Conservation (phyloP, 2,113 vertebrate species). For the Lepidothrix coronata region DNA sequence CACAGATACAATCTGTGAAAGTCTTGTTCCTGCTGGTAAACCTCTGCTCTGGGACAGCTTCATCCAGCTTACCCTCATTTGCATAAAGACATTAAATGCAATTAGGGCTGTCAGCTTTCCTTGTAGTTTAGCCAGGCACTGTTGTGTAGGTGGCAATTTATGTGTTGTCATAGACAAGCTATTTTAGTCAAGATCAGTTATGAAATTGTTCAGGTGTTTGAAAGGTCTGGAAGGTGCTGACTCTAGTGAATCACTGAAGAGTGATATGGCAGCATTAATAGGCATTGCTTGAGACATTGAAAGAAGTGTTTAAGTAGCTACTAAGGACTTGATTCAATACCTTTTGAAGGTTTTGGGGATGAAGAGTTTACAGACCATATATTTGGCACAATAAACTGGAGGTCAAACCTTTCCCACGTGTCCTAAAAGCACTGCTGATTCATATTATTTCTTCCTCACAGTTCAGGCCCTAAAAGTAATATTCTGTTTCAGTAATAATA, state of each 20-base stretch:
- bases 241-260: neutral
- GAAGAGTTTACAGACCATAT: neutral
- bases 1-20: neutral
- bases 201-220: neutral
- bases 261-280: neutral
- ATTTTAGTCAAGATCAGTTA: neutral
- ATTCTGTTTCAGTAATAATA: neutral
- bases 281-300: neutral
- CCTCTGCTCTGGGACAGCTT: neutral
- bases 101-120: neutral
- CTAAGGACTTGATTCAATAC: neutral
- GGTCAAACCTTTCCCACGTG: neutral
- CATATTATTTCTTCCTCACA: neutral
- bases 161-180: neutral
- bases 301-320: neutral
- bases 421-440: neutral
- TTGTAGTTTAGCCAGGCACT: neutral
- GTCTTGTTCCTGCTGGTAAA: neutral
- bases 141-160: neutral
- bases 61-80: neutral
- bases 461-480: neutral
- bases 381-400: neutral
- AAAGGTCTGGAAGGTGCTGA: neutral
- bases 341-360: neutral
- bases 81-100: neutral